Base-by-base conservation (phyloP, 2,797 vertebrate species). In the Xyrichtys novacula region DNA sequence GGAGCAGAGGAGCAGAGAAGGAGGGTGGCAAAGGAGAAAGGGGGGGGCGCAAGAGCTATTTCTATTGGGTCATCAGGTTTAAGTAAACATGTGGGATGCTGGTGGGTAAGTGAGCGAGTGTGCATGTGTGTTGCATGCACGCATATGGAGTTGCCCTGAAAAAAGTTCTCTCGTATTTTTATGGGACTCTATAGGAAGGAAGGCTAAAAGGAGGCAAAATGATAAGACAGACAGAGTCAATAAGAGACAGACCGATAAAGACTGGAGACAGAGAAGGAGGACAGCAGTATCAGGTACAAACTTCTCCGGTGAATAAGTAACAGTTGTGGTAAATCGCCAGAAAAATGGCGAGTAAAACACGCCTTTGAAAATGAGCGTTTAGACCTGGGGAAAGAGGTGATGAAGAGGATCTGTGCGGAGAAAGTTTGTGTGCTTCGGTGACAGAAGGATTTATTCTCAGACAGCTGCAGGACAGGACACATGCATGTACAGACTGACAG, bases 391-490 rank as follows among this genome's bases (percentile, higher is more conserved):
- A 69, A 47, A 55, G 43, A 68, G 52, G 62, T 59, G 62, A 69
- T 43, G 48, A 70, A 62, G 39, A 61, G 58, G 53, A 76, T 67
- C 68, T 65, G 25, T 65, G 78, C 15, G 12, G 72, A 80, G 76
- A 80, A 81, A 77, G 71, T 66, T 32, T 63, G 55, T 75, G 77
- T 71, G 80, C 75, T 83, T 53, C 82, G 71, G 81, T 90, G 91
- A 92, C 91, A 92, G 81, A 66, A 83, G 89, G 88, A 93, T 93
- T 93, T 92, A 93, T 90, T 85, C 65, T 17, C 66, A 56, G 89
- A 87, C 91, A 92, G 91, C 91, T 92, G 93, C 85, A 89, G 79
- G 77, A 84, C 76, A 85, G 78, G 71, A 86, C 87, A 84, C 70
- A 83, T 53, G 23, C 68, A 76, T 55, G 57, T 68, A 54, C 62